These are phyloP conservation scores for Hemicordylus capensis DNA, from an alignment of 2,113 vertebrate species.

Conservation along the genomic window DNA sequence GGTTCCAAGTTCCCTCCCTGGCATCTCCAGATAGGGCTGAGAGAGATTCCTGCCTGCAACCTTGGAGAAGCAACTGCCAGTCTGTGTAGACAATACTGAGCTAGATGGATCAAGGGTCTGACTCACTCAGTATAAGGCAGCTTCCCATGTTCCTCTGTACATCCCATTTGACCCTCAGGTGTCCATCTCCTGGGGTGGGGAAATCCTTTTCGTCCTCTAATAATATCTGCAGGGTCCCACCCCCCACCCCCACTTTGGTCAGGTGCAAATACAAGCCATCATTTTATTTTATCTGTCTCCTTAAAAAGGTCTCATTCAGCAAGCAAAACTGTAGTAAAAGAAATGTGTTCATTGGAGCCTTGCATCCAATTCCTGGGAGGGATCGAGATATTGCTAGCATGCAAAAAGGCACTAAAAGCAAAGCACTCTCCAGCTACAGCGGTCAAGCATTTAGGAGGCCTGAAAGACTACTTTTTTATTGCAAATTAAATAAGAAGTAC, in stretches of 20 bases:
- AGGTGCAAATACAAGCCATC: constrained; percentile 18
- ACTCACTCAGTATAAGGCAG: too few species aligned
- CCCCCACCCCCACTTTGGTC: constrained; percentile 3
- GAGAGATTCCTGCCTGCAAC: too few species aligned
- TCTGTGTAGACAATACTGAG: too few species aligned
- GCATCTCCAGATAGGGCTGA: too few species aligned
- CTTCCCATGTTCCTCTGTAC: too few species aligned
- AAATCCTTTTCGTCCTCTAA: constrained; percentile 17
- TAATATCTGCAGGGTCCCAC: constrained; percentile 23
- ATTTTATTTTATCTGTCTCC: constrained; percentile 45
- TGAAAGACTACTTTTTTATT: constrained; percentile 46
- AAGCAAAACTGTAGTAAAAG: constrained; percentile 31
- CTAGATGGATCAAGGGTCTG: too few species aligned
- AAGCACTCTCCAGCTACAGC: constrained; percentile 29
- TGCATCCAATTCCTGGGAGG: constrained; percentile 22
- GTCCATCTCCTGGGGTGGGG: not conserved
- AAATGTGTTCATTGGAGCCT: constrained; percentile 24
- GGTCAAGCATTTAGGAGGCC: constrained; percentile 38
- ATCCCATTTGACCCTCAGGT: not conserved
- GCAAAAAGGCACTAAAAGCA: constrained; percentile 25
- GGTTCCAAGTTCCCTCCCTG: too few species aligned
- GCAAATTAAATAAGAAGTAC: constrained; percentile 26
- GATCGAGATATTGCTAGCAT: constrained; percentile 34
- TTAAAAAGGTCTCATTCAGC: constrained; percentile 43
- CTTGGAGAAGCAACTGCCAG: too few species aligned